Percentiles rank a stretch among this genome's conserved stretches.
Conservation (phyloP, 30 jellyfish, hydroid and myxozoan genomes). For the Hydractinia symbiolongicarpus region DNA sequence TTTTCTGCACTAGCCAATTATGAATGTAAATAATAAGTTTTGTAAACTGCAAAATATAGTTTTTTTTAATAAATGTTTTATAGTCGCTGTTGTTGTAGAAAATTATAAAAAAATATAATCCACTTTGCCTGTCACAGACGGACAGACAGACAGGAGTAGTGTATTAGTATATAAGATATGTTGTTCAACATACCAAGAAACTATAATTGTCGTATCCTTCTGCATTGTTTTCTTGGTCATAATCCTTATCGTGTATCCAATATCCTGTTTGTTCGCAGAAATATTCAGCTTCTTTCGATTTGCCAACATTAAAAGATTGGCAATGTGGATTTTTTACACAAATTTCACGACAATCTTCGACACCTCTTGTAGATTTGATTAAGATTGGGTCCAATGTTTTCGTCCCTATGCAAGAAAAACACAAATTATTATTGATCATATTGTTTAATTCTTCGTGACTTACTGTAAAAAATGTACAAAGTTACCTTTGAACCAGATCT, state of each 20-base stretch:
- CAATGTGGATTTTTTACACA: slow-evolving; percentile 9
- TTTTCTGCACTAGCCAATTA: too few species aligned
- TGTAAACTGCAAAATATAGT: too few species aligned
- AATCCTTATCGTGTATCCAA: not conserved
- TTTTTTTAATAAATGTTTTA: too few species aligned
- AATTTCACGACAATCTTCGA: slow-evolving; percentile 11
- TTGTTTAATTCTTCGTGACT: not conserved
- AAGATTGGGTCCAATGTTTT: slow-evolving; percentile 1
- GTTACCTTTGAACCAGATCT: slow-evolving; percentile 15
- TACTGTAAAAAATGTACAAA: not conserved
- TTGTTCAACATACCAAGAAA: not conserved
- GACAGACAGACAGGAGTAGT: too few species aligned
- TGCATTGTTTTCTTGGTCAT: not conserved
- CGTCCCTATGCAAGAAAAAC: not conserved
- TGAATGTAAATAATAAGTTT: too few species aligned
- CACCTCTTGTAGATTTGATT: not conserved
- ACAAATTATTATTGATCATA: not conserved
- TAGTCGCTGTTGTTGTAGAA: too few species aligned
- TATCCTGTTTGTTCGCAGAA: slow-evolving; percentile 22
- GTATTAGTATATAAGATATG: too few species aligned
- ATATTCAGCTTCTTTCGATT: not conserved
- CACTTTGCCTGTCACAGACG: too few species aligned
- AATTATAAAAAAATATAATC: too few species aligned
- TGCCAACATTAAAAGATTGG: slow-evolving; percentile 13
- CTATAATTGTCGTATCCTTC: slow-evolving; percentile 1